These are phyloP conservation scores for Diogma glabrata DNA, from an alignment of 2,888 invertebrate genomes.

Conservation along the genomic window DNA sequence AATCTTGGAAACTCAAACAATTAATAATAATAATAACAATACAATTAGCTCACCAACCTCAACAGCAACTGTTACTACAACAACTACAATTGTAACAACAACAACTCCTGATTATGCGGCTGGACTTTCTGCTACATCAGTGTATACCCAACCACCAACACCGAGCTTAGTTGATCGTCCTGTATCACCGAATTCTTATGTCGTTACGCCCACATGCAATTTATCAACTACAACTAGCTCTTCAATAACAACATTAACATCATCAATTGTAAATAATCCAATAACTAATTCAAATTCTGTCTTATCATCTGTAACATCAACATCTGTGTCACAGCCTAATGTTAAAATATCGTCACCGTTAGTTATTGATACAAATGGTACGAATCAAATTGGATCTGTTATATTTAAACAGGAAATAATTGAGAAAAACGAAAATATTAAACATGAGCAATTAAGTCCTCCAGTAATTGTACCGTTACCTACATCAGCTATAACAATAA, in stretches of 20 bases:
- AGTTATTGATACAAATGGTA: not conserved
- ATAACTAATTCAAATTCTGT: constrained; percentile 1
- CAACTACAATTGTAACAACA: constrained; percentile 27
- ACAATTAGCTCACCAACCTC: constrained; percentile 26
- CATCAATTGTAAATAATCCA: not conserved
- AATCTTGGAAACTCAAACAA: constrained; percentile 40
- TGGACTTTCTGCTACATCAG: constrained; percentile 51
- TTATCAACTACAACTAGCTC: constrained; percentile 5
- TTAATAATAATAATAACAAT: constrained; percentile 18
- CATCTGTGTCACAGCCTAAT: not conserved
- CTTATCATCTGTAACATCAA: not conserved
- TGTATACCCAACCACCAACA: constrained; percentile 38
- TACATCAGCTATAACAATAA: not conserved
- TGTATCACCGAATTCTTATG: not conserved
- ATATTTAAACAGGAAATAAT: not conserved
- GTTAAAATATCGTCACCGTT: too few relatives aligned
- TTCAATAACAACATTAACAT: constrained; percentile 7
- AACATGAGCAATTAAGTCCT: too few relatives aligned
- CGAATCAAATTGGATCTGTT: not conserved
- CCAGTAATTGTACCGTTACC: constrained; percentile 18
- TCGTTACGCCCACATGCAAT: not conserved
- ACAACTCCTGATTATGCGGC: constrained; percentile 75
- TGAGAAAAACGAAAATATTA: too few relatives aligned
- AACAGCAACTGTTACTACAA: constrained; percentile 29
- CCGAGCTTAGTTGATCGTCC: constrained; percentile 20